These are phyloP conservation scores for Heliconius himera DNA, from an alignment of 1,140 invertebrate genomes.

Conservation along the genomic window DNA sequence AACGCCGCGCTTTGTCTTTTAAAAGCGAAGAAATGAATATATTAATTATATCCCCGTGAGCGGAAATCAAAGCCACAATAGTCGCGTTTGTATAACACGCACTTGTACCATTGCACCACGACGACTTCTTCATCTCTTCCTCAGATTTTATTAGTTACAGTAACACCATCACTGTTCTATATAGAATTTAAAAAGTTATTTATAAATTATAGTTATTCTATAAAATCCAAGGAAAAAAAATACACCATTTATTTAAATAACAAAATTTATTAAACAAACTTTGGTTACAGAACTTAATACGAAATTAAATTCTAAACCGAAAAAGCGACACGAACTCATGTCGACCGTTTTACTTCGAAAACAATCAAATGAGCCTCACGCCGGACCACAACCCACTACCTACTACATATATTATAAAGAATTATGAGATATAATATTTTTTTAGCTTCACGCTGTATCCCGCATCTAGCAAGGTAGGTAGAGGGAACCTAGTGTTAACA, in stretches of 20 bases:
- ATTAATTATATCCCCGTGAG: no score
- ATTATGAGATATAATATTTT: no score
- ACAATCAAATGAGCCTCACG: constrained; percentile 18
- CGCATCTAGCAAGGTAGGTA: no score
- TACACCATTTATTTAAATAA: constrained; percentile 41
- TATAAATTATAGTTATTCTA: neutral
- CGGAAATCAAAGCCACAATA: no score
- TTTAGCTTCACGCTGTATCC: neutral
- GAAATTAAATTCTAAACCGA: constrained; percentile 64
- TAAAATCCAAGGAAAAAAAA: constrained; percentile 31
- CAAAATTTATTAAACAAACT: constrained; percentile 51
- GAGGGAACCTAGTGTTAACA: no score
- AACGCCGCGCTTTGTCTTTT: no score
- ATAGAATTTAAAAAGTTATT: neutral
- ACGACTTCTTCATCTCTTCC: no score
- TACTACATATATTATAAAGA: neutral
- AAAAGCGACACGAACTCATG: constrained; percentile 10
- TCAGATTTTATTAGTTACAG: no score
- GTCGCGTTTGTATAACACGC: no score
- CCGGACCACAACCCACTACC: neutral
- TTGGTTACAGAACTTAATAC: constrained; percentile 70
- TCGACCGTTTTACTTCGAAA: neutral
- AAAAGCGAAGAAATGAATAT: no score
- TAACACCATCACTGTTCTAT: no score
- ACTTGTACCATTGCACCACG: no score